Evolutionary conservation across 2,797 vertebrate species (phyloP), one percentile per base, ranked within the genome.

Genomic region (Enteromius unitaeniatus): DNA sequence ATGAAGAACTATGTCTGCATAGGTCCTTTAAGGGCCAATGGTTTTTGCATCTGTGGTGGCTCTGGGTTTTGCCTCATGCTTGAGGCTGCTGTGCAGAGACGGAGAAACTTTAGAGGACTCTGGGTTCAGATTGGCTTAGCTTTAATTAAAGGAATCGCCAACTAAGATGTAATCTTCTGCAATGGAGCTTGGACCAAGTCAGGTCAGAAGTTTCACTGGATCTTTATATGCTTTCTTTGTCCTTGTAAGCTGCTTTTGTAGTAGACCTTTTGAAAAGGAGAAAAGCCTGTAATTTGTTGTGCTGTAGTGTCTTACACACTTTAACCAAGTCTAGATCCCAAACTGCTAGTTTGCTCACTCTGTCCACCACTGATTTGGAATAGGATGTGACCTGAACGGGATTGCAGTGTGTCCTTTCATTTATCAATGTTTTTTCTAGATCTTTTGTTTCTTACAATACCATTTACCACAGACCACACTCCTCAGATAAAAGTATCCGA

Each of bases 11-110:
- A 64, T 69, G 65, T 72, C 55, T 47, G 68, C 73, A 84, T 86
- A 83, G 86, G 87, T 88, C 62, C 69, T 82, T 68, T 78, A 79
- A 87, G 47, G 68, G 72, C 26, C 83, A 90, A 92, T 92, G 23
- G 26, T 89, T 93, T 93, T 92, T 85, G 91, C 93, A 94, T 93
- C 84, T 93, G 92, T 86, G 86, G 64, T 86, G 86, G 64, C 85
- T 92, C 88, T 92, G 93, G 87, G 91, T 90, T 93, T 90, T 77
- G 26, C 68, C 82, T 81, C 58, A 34, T 77, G 81, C 78, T 79
- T 68, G 78, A 83, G 77, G 79, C 68, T 81, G 78, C 73, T 83
- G 73, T 34, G 75, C 51, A 49, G 75, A 47, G 45, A 77, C 40
- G 31, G 86, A 85, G 69, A 88, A 87, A 60, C 68, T 69, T 53